phyloP scores from a whole-genome alignment of 2,888 invertebrate genomes.

The Drosophila colorata region DNA sequence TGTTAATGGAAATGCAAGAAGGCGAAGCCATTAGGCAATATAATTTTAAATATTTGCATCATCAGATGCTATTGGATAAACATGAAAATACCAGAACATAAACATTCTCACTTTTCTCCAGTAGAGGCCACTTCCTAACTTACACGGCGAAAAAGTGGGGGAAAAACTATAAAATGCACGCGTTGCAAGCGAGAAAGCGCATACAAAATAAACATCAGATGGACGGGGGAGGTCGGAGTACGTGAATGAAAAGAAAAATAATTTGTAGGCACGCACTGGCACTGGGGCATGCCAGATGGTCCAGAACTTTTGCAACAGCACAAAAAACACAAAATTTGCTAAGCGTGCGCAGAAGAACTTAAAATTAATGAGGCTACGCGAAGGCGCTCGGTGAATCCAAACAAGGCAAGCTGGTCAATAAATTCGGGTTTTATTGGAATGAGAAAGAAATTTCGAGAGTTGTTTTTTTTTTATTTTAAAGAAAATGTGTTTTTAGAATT shows the following conservation, averaged over 20 bases:
- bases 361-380: conserved; percentile 56
- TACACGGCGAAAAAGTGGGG: conserved; percentile 14
- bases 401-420: conserved; percentile 33
- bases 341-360: conserved; percentile 42
- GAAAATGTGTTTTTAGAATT: conserved; percentile 1
- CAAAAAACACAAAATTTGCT: conserved; percentile 17
- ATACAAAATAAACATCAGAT: conserved; percentile 36
- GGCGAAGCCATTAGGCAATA: conserved; percentile 18
- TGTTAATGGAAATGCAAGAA: conserved; percentile 11
- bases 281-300: conserved; percentile 60
- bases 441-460: background rate
- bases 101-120: conserved; percentile 49
- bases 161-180: conserved; percentile 71
- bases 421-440: conserved; percentile 1
- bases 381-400: conserved; percentile 24
- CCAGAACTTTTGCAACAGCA: conserved; percentile 42
- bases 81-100: conserved; percentile 48
- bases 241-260: conserved; percentile 27
- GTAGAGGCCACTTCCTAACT: conserved; percentile 5
- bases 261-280: conserved; percentile 56
- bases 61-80: conserved; percentile 32
- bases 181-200: conserved; percentile 60
- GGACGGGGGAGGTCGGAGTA: background rate
- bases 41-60: conserved; percentile 39
- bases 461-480: conserved; percentile 2